Evolutionary conservation across 2,888 invertebrate genomes (phyloP), one percentile per base, ranked within the genome.

Genomic region (Clistopyga incitator): DNA sequence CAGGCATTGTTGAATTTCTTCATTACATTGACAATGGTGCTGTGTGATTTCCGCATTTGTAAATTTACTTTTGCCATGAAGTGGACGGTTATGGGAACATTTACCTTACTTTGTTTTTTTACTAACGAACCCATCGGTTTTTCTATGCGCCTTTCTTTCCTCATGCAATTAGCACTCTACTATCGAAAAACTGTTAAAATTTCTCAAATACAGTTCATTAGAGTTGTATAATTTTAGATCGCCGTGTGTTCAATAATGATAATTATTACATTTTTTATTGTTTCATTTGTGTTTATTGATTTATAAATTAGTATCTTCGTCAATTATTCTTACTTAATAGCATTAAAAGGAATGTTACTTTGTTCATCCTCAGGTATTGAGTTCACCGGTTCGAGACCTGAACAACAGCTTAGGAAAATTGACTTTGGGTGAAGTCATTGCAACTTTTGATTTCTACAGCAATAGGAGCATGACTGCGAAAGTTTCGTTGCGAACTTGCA

Each of bases 321-420:
- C 3, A 15, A 13, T 15, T 50, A 23, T 54, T 54, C 3, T 20
- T 8, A 20, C 23, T 54, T 23, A 2, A 25, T 13, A 13, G n/a
- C 4, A 25, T 45, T 13, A 47, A 68, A 29, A 15, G 29, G 42
- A 56, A 68, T 10, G 13, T 72, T 47, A 61, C 81, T 59, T 86
- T 52, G 10, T 23, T 61, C 50, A 20, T 65, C 47, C 85, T 13
- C 78, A 94, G 94, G 90, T 94, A 0, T 92, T 97, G 8, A 96
- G 96, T 89, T 97, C 97, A 0, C 97, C 97, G 0, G 96, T 97
- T 0, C 94, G 97, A 3, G 96, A 97, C 89, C 88, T 96, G 85
- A 96, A 95, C 91, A 96, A 96, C 84, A 96, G 96, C 0, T 92
- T 97, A 4, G 96, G 96, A 8, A 95, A 95, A 90, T 93, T 97